Conservation (phyloP, 2,113 vertebrate genomes). For the Nothoprocta perdicaria region DNA sequence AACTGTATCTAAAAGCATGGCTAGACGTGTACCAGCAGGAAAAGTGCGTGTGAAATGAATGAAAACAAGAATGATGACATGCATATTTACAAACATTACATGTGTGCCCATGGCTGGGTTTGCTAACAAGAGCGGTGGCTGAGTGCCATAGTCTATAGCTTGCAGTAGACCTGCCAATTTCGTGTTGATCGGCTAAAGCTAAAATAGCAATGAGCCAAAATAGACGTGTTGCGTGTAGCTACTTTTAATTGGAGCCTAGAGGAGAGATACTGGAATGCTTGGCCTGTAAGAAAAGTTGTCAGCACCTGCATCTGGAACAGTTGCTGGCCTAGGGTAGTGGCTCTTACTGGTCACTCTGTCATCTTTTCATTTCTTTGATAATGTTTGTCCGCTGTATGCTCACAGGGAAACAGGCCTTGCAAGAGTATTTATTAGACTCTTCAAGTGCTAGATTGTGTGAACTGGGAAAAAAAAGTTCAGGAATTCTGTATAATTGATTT, state of each 20-base stretch:
- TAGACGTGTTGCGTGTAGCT: neutral
- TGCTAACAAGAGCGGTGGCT: neutral
- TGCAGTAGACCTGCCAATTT: neutral
- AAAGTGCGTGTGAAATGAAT: neutral
- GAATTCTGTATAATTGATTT: neutral
- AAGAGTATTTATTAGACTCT: neutral
- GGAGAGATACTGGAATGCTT: neutral
- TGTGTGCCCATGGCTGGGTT: neutral
- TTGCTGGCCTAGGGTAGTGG: neutral
- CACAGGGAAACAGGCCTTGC: neutral
- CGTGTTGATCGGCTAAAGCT: neutral
- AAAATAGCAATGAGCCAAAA: neutral
- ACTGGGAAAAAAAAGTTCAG: neutral
- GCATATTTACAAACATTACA: neutral
- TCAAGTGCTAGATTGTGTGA: neutral
- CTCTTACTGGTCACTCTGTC: neutral
- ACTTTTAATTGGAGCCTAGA: neutral
- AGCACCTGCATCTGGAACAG: neutral
- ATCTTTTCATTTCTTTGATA: neutral
- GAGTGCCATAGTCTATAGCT: fast-evolving
- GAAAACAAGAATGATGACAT: neutral
- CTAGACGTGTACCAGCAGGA: neutral
- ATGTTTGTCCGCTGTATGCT: neutral
- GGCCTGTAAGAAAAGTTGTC: neutral
- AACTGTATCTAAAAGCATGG: neutral